Base-by-base conservation (phyloP, 2,888 invertebrate genomes). In the Xestia sexstrigata region DNA sequence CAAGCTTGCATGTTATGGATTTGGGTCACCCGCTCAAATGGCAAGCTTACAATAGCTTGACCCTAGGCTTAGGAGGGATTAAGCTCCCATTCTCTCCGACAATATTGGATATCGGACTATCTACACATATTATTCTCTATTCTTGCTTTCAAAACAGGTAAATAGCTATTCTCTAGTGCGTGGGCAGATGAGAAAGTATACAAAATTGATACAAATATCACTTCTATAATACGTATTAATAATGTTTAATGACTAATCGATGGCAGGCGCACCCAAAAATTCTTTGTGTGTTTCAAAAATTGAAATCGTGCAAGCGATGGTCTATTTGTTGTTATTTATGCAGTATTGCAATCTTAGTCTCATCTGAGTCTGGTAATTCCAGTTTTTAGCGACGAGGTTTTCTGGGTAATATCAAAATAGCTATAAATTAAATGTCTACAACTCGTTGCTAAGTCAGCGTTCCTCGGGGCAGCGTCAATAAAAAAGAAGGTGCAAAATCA, bases 221-320 rank as follows among this genome's bases (percentile, higher is more conserved):
- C 87, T 88, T 86, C 83, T 82, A 79, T 82, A 88, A 83, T 80
- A 88, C 79, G 88, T 88, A 83, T 88, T 88, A 88, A 88, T 88
- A 85, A 86, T 83, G 68, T 82, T 82, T 83, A 88, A 88, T 87
- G 82, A 83, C 79, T 76, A 79, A 81, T 77, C 68, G 77, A 63
- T 68, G 62, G 69, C 45, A 67, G 88, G 79, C 88, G 69, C 87
- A 86, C 88, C 88, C 77, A 79, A 58, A 77, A 83, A 88, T 88
- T 85, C 78, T 85, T 88, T 76, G 66, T 76, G 66, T 74, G 66
- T 70, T 62, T 70, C 52, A 77, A 81, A 83, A 77, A 76, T 84
- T 81, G 8, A 67, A 71, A 63, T 81, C 72, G 63, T 78, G 55
- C 71, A 72, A 79, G 62, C 79, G 83, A 69, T 72, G 65, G 73